phyloP scores from a whole-genome alignment of 2,888 invertebrate species.

The Saturnia japonica region DNA sequence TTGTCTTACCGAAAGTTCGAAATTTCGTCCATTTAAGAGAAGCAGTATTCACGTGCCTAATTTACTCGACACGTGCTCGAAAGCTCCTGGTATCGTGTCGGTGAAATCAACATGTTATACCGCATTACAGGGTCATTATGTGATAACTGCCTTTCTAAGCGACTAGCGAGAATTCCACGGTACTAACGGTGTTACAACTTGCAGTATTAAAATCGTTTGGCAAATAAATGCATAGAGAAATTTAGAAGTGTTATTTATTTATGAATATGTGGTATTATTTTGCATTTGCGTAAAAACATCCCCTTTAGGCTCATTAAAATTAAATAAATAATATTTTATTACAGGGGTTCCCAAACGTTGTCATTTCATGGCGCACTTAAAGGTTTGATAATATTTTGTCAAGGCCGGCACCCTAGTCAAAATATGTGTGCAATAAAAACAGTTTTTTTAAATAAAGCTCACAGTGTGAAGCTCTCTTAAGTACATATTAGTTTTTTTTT shows the following conservation, averaged over 20 bases:
- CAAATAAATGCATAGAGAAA: neutral
- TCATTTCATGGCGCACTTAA: too few relatives aligned
- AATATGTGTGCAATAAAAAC: too few relatives aligned
- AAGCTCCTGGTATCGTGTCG: neutral
- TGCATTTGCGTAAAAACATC: too few relatives aligned
- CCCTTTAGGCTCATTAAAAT: neutral
- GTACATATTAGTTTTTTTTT: too few relatives aligned
- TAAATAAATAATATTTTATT: neutral
- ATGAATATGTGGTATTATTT: too few relatives aligned
- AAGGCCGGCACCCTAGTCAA: too few relatives aligned
- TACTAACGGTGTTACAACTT: neutral
- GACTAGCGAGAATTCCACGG: neutral
- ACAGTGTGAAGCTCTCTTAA: too few relatives aligned
- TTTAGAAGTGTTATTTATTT: neutral
- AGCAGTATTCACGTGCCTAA: neutral
- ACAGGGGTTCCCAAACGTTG: too few relatives aligned
- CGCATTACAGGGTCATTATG: conserved; percentile 2
- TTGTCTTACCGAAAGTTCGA: too few relatives aligned
- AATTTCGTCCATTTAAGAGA: neutral
- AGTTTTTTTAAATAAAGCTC: too few relatives aligned
- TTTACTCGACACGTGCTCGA: neutral
- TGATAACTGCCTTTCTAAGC: conserved; percentile 4
- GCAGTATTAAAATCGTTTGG: neutral
- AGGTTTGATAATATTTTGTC: too few relatives aligned
- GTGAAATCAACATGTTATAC: neutral